Evolutionary conservation across 2,113 vertebrate genomes (phyloP).

Genomic region (Centrocercus urophasianus): DNA sequence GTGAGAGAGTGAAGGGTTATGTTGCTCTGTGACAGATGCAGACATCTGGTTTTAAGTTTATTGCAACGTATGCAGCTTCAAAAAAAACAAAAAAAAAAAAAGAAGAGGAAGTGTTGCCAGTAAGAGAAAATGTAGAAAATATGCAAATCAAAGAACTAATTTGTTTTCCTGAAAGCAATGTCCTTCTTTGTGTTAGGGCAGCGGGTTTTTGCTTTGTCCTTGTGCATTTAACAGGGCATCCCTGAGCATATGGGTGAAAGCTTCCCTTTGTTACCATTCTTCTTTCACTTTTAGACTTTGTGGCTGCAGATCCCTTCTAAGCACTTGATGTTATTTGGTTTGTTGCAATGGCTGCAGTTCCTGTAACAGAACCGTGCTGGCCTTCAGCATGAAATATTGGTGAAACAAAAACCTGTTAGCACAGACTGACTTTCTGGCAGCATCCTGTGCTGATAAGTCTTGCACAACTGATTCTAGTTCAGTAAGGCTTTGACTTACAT

Average conservation of each 20-base stretch:
- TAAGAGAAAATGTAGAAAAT: neutral
- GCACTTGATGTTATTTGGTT: neutral
- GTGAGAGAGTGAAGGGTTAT: neutral
- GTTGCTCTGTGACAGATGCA: slow-evolving; percentile 16
- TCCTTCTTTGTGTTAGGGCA: neutral
- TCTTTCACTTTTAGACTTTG: neutral
- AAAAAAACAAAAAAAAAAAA: neutral
- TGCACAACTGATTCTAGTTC: neutral
- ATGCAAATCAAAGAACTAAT: neutral
- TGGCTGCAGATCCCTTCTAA: neutral
- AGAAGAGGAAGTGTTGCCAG: slow-evolving; percentile 28
- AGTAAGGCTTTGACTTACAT: neutral
- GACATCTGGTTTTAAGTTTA: slow-evolving; percentile 56
- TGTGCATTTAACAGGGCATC: neutral
- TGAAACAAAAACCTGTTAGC: neutral
- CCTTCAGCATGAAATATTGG: neutral
- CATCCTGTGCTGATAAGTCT: neutral
- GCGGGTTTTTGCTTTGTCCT: neutral
- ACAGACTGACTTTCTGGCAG: neutral
- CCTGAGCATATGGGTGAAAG: neutral
- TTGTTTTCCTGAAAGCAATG: neutral
- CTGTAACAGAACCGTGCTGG: neutral
- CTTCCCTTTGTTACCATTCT: neutral
- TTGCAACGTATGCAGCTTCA: slow-evolving; percentile 4
- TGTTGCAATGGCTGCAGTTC: neutral